phyloP scores from a whole-genome alignment of 92 coral and sea anemone genomes.

The Epizoanthus ramosus region DNA sequence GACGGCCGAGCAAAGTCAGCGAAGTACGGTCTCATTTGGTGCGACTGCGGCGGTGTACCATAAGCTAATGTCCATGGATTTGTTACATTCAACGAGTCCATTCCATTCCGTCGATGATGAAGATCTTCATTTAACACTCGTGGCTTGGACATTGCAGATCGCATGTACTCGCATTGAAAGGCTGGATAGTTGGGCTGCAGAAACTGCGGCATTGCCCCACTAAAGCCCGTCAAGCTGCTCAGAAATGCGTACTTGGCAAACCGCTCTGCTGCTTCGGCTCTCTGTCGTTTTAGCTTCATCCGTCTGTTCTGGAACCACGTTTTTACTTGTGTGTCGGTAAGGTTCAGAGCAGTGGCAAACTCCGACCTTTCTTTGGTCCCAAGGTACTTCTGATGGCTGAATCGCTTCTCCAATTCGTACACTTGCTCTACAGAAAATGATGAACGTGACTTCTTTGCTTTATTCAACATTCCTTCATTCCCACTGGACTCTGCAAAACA shows the following conservation, averaged over 20 bases:
- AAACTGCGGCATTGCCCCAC: conserved; percentile 13
- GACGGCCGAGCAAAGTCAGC: conserved; percentile 10
- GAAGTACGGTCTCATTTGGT: conserved; percentile 30
- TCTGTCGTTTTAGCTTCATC: conserved; percentile 61
- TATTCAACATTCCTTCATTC: conserved; percentile 42
- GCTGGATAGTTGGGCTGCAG: conserved; percentile 29
- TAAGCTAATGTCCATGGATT: conserved; percentile 12
- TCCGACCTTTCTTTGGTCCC: conserved; percentile 63
- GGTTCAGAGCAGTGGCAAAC: conserved; percentile 44
- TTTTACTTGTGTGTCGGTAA: conserved; percentile 64
- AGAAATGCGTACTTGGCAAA: conserved; percentile 44
- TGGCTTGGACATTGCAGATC: conserved; percentile 13
- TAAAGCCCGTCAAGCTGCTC: conserved; percentile 38
- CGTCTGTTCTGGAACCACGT: conserved; percentile 73
- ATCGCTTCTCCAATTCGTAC: conserved; percentile 56
- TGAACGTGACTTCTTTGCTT: conserved; percentile 55
- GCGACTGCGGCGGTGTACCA: conserved; percentile 9
- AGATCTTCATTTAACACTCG: conserved; percentile 42
- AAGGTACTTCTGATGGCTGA: conserved; percentile 56
- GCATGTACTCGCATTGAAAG: conserved; percentile 31
- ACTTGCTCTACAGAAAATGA: conserved; percentile 63
- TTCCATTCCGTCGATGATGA: conserved; percentile 19
- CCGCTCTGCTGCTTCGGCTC: conserved; percentile 44
- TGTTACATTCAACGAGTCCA: not conserved
- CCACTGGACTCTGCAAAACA: conserved; percentile 45